phyloP scores from a whole-genome alignment of 2,113 vertebrate species.

The Crotalus viridis region DNA sequence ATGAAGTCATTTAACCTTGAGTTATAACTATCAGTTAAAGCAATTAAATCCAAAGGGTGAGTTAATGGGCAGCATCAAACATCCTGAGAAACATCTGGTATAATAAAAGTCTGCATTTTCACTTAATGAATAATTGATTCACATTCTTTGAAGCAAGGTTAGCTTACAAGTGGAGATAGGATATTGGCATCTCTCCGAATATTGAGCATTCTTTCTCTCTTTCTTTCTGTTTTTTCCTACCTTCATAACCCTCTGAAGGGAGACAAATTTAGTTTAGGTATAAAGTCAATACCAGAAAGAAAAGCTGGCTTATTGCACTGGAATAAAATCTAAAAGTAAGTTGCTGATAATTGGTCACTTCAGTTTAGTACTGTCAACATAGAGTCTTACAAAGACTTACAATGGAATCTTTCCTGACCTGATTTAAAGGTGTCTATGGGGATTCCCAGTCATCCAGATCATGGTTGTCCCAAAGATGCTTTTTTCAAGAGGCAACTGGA shows the following conservation, averaged over 20 bases:
- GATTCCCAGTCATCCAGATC: background rate
- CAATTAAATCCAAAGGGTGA: slow-evolving; percentile 72
- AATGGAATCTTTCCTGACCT: background rate
- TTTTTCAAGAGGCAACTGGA: background rate
- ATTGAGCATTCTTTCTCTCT: background rate
- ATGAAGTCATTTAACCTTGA: slow-evolving; percentile 70
- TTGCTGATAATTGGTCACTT: background rate
- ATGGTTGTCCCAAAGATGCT: background rate
- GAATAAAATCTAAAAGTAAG: background rate
- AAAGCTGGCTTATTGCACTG: background rate
- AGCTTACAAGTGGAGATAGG: background rate
- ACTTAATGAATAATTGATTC: slow-evolving; percentile 68
- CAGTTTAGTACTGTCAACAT: background rate
- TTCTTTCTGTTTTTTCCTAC: background rate
- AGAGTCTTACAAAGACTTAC: background rate
- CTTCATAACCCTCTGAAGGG: background rate
- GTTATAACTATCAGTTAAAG: slow-evolving; percentile 63
- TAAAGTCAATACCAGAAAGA: background rate
- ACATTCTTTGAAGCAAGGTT: slow-evolving; percentile 41
- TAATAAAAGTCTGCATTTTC: slow-evolving; percentile 64
- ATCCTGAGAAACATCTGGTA: slow-evolving; percentile 69
- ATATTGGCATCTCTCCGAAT: background rate
- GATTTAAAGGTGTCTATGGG: background rate
- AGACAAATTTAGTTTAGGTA: background rate
- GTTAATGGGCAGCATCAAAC: slow-evolving; percentile 72